Conservation (phyloP, 2,888 invertebrate genomes). For the Oscheius sp. region DNA sequence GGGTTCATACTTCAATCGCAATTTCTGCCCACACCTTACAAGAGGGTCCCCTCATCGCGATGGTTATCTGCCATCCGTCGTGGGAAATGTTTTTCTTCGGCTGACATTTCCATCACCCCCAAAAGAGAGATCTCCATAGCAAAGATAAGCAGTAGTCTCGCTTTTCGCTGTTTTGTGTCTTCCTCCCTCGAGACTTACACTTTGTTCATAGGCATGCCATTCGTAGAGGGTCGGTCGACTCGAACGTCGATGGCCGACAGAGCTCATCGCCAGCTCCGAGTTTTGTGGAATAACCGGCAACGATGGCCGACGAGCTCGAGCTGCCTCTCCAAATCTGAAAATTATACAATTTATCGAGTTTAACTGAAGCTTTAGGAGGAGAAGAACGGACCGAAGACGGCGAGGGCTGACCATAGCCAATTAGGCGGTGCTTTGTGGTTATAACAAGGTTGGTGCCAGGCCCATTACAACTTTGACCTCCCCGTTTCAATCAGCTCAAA, state of each 20-base stretch:
- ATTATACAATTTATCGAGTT: not conserved
- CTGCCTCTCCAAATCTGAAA: conserved; percentile 25
- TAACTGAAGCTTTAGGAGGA: not conserved
- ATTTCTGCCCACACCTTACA: not conserved
- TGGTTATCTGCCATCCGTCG: not conserved
- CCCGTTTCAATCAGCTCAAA: conserved; percentile 15
- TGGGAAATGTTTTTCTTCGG: not conserved
- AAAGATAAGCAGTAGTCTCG: no score
- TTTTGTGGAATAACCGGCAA: conserved; percentile 53
- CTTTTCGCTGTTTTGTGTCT: not conserved
- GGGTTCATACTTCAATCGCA: no score
- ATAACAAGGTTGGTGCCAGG: not conserved
- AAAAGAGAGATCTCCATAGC: no score
- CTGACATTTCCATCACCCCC: no score
- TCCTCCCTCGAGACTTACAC: conserved; percentile 8
- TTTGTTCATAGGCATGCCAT: conserved; percentile 17
- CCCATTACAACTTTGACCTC: conserved; percentile 22
- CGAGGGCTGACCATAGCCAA: not conserved
- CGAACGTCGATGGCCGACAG: conserved; percentile 49
- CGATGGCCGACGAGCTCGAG: conserved; percentile 44
- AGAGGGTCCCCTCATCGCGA: not conserved
- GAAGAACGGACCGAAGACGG: not conserved
- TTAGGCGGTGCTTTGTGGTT: not conserved
- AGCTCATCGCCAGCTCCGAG: conserved; percentile 50
- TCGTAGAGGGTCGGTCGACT: conserved; percentile 45